phyloP scores from a whole-genome alignment of 2,797 vertebrate species.

The Hirundo rustica region DNA sequence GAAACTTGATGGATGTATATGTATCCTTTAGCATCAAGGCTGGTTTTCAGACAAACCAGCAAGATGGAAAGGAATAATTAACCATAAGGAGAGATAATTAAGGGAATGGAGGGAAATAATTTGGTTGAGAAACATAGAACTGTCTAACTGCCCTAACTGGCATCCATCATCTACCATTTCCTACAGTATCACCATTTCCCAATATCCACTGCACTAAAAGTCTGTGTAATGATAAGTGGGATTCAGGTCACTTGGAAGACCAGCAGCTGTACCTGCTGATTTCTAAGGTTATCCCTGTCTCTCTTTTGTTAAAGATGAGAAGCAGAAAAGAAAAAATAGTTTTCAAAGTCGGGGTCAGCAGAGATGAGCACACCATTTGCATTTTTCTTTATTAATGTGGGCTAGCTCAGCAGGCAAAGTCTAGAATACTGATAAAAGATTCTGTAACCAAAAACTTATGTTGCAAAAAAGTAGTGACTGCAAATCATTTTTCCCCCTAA shows the following conservation, averaged over 20 bases:
- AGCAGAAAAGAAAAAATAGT: conserved; percentile 8
- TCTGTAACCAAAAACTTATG: background rate
- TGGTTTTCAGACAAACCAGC: background rate
- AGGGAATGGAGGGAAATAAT: background rate
- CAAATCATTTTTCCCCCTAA: background rate
- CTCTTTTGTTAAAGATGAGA: conserved; percentile 1
- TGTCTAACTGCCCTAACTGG: background rate
- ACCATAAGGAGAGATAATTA: background rate
- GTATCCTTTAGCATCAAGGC: background rate
- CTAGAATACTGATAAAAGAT: conserved; percentile 10
- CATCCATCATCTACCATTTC: background rate
- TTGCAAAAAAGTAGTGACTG: background rate
- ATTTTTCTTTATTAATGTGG: conserved; percentile 24
- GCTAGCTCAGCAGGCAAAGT: background rate
- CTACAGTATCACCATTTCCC: background rate
- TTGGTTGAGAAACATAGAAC: background rate
- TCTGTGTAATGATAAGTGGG: background rate
- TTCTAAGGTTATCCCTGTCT: background rate
- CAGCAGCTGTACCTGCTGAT: background rate
- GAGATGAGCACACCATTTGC: conserved; percentile 3
- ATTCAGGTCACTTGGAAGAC: background rate
- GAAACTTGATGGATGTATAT: background rate
- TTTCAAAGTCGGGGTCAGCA: conserved; percentile 39
- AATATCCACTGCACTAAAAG: background rate
- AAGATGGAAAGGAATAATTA: background rate